Conservation (phyloP, 2,113 vertebrate species). For the Chrysemys picta region DNA sequence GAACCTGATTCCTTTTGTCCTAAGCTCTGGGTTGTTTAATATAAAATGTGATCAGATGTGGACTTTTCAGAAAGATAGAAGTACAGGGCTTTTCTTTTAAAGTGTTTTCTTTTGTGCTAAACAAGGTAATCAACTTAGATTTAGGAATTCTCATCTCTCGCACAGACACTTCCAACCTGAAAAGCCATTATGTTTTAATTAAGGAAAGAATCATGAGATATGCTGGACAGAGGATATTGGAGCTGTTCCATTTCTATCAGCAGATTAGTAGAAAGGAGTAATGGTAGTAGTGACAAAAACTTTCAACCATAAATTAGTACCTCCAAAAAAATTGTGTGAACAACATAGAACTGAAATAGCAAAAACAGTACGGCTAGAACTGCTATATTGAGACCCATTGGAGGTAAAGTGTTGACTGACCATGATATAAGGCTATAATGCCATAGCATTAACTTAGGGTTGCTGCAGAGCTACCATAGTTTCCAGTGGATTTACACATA, state of each 20-base stretch:
- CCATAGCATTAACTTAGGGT: neutral
- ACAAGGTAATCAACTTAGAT: neutral
- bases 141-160: neutral
- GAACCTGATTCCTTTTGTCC: neutral
- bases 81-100: neutral
- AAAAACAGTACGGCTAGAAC: neutral
- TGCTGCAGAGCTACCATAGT: neutral
- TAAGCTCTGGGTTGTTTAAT: neutral
- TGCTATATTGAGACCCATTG: neutral
- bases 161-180: neutral
- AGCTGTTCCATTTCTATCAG: neutral
- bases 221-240: neutral
- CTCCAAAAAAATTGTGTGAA: neutral
- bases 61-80: neutral
- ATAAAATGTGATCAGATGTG: neutral
- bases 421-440: neutral
- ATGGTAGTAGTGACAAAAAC: neutral
- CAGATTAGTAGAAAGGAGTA: neutral
- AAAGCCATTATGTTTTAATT: neutral
- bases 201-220: neutral
- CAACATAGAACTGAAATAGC: neutral
- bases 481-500: neutral
- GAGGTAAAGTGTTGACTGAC: neutral
- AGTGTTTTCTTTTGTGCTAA: neutral
- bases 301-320: neutral